Evolutionary conservation across 2,888 invertebrate species (phyloP), one percentile per base, ranked within the genome.

Genomic region (Dicycla oo): DNA sequence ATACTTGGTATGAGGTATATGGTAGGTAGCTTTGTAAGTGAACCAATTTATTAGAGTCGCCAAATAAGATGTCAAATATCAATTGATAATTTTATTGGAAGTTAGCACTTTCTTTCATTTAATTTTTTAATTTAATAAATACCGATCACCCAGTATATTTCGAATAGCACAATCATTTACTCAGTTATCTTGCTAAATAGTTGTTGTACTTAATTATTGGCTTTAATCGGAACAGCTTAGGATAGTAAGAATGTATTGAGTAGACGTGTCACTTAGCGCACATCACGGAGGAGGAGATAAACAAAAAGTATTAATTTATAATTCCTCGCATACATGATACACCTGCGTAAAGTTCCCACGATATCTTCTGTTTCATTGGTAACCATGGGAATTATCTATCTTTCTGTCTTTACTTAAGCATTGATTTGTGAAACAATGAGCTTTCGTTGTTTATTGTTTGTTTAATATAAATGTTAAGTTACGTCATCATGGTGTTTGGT

Each of bases 301-400:
- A 87, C 78, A 89, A 89, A 88, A 88, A 88, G 87, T 86, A 85
- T 82, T 83, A 84, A 87, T 88, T 88, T 89, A 88, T 88, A 89
- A 90, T 88, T 88, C 88, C 88, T 77, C 82, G 81, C 84, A 86
- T 87, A 63, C 57, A 64, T 67, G 63, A 82, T 82, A 88, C 94
- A 94, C 93, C 94, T 94, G 94, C 90, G 87, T 78, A 80, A 73
- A 76, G 72, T 94, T 94, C 94, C 90, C 94, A 94, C 94, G 94
- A 90, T 90, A 89, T 89, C 88, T 87, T 90, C 88, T 89, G 85
- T 83, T 79, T 83, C 83, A 82, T 86, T 88, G 86, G 93, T 91
- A 92, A 93, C 93, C 88, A 90, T 93, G 92, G 87, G 93, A 94
- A 92, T 88, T 82, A 79, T 82, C 83, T 78, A 82, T 89, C 88